Evolutionary conservation across 2,888 invertebrate species (phyloP).

Genomic region (Coelogynopora nodosa): DNA sequence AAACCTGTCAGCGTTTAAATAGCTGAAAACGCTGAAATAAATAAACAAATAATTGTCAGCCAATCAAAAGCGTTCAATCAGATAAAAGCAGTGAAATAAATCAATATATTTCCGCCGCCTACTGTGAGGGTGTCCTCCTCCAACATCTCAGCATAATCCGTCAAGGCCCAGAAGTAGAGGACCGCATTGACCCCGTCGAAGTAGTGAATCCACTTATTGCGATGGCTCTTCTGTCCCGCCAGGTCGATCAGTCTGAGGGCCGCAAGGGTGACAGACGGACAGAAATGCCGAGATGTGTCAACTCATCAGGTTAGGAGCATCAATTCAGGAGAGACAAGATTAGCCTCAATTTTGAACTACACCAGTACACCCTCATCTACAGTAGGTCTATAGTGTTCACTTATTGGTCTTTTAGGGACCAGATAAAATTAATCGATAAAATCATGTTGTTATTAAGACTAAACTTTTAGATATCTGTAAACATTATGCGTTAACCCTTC

Average conservation of each 20-base stretch:
- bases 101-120: neutral
- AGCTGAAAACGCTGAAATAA: neutral
- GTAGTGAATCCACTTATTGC: constrained; percentile 58
- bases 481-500: too few species aligned
- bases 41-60: neutral
- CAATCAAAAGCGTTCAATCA: neutral
- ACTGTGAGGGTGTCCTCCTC: constrained; percentile 48
- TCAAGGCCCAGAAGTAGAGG: constrained; percentile 55
- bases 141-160: constrained; percentile 52
- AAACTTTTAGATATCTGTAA: too few species aligned
- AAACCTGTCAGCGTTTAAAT: too few species aligned
- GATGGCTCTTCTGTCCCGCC: constrained; percentile 53
- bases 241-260: constrained; percentile 54
- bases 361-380: too few species aligned
- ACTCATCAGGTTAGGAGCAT: neutral
- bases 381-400: too few species aligned
- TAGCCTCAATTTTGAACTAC: neutral
- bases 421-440: too few species aligned
- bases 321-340: neutral
- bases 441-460: too few species aligned
- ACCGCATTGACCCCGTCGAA: constrained; percentile 56
- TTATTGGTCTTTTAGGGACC: too few species aligned
- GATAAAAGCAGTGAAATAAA: neutral
- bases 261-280: too few species aligned
- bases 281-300: too few species aligned